A percentile compares a stretch with the other conserved stretches of the same genome.
Conservation (phyloP, 2,113 vertebrate species). For the Callipepla squamata region DNA sequence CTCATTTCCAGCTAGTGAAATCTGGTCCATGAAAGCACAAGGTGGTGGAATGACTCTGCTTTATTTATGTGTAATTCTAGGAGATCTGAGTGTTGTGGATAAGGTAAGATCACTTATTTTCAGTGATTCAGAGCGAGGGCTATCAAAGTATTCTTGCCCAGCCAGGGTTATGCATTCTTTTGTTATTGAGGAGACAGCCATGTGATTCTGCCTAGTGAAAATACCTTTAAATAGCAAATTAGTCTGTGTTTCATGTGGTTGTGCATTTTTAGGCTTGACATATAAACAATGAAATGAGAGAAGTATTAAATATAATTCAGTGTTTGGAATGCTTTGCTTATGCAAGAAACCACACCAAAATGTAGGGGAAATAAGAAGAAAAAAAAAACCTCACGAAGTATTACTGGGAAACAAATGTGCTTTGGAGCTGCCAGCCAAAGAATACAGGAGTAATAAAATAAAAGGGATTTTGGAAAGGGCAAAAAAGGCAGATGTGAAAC, state of each 20-base stretch:
- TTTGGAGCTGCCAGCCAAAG: neutral
- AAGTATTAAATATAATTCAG: conserved; percentile 50
- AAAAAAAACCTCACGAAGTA: neutral
- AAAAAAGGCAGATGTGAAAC: neutral
- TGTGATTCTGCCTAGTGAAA: neutral
- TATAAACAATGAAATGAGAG: conserved; percentile 33
- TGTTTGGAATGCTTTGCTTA: conserved; percentile 19
- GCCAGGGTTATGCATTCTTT: neutral
- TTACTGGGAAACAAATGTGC: conserved; percentile 30
- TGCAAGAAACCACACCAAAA: conserved; percentile 44
- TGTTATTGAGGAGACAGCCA: neutral
- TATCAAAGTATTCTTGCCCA: neutral
- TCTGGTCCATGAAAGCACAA: neutral
- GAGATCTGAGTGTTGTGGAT: neutral
- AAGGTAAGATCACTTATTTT: neutral
- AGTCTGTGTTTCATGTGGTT: conserved; percentile 26
- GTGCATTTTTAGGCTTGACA: conserved; percentile 41
- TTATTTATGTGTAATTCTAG: neutral
- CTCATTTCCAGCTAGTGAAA: neutral
- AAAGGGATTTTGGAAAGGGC: neutral
- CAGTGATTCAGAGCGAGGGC: neutral
- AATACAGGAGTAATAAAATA: neutral
- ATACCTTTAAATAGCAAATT: conserved; percentile 38
- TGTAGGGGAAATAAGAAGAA: neutral
- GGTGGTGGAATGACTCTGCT: neutral